Evolutionary conservation across 2,888 invertebrate genomes (phyloP).

Genomic region (Tuberolachnus salignus): DNA sequence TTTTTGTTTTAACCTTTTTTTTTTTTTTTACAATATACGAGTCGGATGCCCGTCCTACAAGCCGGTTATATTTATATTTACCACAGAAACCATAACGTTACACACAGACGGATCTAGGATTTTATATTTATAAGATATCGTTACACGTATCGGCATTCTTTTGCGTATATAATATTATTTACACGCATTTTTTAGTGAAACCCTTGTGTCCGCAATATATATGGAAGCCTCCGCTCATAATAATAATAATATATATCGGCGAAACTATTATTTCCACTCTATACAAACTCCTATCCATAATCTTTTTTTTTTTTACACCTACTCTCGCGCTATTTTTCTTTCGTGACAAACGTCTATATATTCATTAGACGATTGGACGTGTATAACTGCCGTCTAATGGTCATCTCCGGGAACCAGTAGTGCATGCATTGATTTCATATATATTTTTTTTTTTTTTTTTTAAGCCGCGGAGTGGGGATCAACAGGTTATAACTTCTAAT

Average conservation of each 20-base stretch:
- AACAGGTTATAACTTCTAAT: constrained; percentile 51
- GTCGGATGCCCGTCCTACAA: too few species aligned
- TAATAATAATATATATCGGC: background rate
- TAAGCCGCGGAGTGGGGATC: constrained; percentile 32
- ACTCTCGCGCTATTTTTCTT: constrained; percentile 26
- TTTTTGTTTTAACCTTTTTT: too few species aligned
- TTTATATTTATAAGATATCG: too few species aligned
- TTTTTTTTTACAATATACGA: too few species aligned
- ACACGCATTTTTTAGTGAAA: constrained; percentile 15
- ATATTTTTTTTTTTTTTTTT: constrained; percentile 11
- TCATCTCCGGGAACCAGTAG: constrained; percentile 49
- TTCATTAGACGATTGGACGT: constrained; percentile 23
- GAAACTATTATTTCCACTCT: constrained; percentile 24
- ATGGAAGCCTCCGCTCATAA: background rate
- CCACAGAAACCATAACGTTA: too few species aligned
- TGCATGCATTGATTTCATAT: constrained; percentile 21
- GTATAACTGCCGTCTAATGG: constrained; percentile 26
- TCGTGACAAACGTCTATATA: constrained; percentile 47
- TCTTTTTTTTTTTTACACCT: constrained; percentile 11
- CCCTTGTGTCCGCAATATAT: background rate
- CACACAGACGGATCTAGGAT: too few species aligned
- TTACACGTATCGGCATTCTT: constrained; percentile 13
- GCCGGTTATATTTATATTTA: too few species aligned
- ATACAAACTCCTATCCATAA: background rate
- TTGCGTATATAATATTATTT: constrained; percentile 7